Evolutionary conservation across 2,113 vertebrate species (phyloP).

Genomic region (Equus przewalskii): DNA sequence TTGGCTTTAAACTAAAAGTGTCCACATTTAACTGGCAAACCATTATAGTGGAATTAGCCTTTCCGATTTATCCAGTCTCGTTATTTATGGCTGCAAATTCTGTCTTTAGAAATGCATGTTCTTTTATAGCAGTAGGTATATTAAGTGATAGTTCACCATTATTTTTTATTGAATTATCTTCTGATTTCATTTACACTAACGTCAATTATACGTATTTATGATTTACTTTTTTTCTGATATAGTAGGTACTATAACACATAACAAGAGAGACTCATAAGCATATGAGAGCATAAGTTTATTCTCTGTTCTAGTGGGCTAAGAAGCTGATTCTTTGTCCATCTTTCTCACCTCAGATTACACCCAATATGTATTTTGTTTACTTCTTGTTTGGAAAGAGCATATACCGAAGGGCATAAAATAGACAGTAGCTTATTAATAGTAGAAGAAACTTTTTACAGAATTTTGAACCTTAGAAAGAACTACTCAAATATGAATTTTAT

Average conservation of each 20-base stretch:
- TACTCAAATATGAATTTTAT: background rate
- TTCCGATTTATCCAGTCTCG: background rate
- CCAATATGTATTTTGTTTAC: background rate
- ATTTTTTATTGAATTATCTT: background rate
- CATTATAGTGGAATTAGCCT: background rate
- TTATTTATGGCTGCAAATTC: background rate
- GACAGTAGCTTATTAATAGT: background rate
- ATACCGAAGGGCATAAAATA: background rate
- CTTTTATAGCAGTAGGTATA: background rate
- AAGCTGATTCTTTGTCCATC: background rate
- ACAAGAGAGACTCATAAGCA: background rate
- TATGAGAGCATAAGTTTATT: background rate
- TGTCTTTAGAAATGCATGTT: background rate
- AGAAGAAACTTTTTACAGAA: background rate
- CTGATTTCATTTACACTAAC: background rate
- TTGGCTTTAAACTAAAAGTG: background rate
- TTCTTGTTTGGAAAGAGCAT: background rate
- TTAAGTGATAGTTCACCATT: background rate
- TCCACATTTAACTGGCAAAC: background rate
- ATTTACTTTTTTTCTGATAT: background rate
- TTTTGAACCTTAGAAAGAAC: constrained; percentile 26
- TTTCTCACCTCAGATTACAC: background rate
- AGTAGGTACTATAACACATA: background rate
- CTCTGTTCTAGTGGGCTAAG: background rate
- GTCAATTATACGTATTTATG: background rate